Percentiles rank a stretch among this genome's conserved stretches.
Conservation (phyloP, 2,797 vertebrate genomes). For the Platalea minor region DNA sequence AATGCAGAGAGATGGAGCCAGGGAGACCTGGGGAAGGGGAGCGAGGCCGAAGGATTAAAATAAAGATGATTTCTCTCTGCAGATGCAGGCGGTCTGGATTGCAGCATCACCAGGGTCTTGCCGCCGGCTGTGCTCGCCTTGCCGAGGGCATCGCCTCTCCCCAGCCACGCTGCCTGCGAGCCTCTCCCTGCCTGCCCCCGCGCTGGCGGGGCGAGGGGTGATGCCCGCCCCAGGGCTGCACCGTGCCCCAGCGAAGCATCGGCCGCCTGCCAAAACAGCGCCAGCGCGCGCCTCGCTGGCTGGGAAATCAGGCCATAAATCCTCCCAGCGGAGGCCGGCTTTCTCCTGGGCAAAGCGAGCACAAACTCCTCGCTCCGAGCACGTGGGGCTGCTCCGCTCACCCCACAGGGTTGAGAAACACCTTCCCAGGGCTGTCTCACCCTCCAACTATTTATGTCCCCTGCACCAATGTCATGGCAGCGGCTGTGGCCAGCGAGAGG, state of each 20-base stretch:
- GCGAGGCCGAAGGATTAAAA: background rate
- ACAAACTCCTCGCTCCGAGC: fast-evolving
- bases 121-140: fast-evolving
- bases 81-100: background rate
- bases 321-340: fast-evolving
- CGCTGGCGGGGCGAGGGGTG: fast-evolving
- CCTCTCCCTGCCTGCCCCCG: background rate
- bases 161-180: fast-evolving
- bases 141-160: fast-evolving
- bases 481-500: fast-evolving
- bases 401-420: background rate
- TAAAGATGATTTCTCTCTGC: background rate
- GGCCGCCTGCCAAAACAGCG: background rate
- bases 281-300: fast-evolving
- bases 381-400: fast-evolving
- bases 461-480: no score
- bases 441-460: background rate
- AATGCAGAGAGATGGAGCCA: background rate
- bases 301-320: background rate
- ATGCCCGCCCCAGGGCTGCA: background rate
- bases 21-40: background rate
- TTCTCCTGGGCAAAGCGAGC: background rate
- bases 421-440: background rate
- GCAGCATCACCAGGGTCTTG: background rate
- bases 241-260: fast-evolving